A percentile compares a stretch with the other conserved stretches of the same genome.
Conservation (phyloP, 2,888 invertebrate genomes). For the Chrysopilus asiliformis region DNA sequence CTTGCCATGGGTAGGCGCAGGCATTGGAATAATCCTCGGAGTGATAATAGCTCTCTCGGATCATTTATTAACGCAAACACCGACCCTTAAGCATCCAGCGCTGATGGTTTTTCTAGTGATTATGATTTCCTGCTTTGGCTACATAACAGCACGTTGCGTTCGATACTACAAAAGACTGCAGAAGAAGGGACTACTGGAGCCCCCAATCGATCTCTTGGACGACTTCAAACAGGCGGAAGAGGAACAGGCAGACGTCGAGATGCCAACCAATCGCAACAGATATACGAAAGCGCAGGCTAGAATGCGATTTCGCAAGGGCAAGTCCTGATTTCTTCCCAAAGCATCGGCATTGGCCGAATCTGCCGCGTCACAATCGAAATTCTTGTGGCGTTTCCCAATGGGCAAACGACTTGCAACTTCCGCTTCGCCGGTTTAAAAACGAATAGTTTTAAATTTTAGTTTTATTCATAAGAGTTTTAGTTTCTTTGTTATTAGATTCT, state of each 20-base stretch:
- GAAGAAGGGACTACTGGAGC: conserved; percentile 39
- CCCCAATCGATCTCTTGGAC: conserved; percentile 38
- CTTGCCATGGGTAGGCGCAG: conserved; percentile 61
- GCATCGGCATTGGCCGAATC: background rate
- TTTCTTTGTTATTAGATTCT: too few species aligned
- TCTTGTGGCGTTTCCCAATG: too few species aligned
- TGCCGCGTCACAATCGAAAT: background rate
- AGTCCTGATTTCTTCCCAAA: conserved; percentile 35
- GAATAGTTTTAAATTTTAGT: too few species aligned
- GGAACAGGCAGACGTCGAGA: conserved; percentile 19
- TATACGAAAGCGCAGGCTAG: conserved; percentile 65
- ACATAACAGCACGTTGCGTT: conserved; percentile 47
- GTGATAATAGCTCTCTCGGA: conserved; percentile 53
- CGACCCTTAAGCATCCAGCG: conserved; percentile 53
- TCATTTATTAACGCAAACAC: conserved; percentile 48
- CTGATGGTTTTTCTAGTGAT: conserved; percentile 58
- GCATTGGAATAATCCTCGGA: conserved; percentile 55
- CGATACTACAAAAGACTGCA: conserved; percentile 42
- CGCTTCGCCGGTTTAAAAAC: too few species aligned
- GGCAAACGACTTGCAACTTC: too few species aligned
- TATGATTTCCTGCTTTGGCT: conserved; percentile 51
- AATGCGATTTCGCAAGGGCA: conserved; percentile 61
- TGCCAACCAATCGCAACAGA: conserved; percentile 38
- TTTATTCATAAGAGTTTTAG: too few species aligned
- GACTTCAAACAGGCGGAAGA: conserved; percentile 18